phyloP scores from a whole-genome alignment of 2,113 vertebrate genomes.

The Myrmecobius fasciatus region DNA sequence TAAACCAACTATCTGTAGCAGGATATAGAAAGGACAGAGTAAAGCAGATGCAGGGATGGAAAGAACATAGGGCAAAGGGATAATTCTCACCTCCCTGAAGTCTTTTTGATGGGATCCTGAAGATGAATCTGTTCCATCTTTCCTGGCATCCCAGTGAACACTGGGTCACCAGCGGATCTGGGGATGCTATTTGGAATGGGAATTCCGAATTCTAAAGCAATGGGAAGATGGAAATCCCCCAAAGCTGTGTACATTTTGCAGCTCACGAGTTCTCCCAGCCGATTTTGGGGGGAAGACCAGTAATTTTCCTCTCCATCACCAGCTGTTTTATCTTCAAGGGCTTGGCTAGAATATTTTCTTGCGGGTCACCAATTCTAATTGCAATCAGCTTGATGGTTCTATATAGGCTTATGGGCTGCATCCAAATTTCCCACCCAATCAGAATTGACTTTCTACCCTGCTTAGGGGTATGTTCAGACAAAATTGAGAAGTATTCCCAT shows the following conservation, averaged over 20 bases:
- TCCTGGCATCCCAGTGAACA: background rate
- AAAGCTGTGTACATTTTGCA: background rate
- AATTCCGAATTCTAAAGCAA: background rate
- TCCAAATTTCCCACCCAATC: background rate
- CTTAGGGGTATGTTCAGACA: background rate
- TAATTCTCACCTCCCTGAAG: no score
- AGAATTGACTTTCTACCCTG: background rate
- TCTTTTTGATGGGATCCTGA: background rate
- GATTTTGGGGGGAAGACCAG: background rate
- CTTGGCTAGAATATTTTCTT: background rate
- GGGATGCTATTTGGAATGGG: background rate
- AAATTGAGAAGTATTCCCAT: background rate
- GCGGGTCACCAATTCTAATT: background rate
- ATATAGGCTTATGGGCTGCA: background rate
- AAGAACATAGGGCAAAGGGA: background rate
- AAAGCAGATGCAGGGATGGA: background rate
- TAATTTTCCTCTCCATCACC: background rate
- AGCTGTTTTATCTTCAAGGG: background rate
- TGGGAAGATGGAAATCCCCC: background rate
- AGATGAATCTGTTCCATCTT: background rate
- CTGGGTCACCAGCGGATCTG: background rate
- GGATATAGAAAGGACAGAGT: background rate
- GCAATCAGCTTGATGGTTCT: background rate
- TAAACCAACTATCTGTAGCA: background rate
- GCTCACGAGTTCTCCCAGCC: background rate